Percentiles rank a stretch among this genome's conserved stretches.
These are phyloP conservation scores for Myiagra hebetior DNA, from an alignment of 2,113 vertebrate species.

Conservation along the genomic window DNA sequence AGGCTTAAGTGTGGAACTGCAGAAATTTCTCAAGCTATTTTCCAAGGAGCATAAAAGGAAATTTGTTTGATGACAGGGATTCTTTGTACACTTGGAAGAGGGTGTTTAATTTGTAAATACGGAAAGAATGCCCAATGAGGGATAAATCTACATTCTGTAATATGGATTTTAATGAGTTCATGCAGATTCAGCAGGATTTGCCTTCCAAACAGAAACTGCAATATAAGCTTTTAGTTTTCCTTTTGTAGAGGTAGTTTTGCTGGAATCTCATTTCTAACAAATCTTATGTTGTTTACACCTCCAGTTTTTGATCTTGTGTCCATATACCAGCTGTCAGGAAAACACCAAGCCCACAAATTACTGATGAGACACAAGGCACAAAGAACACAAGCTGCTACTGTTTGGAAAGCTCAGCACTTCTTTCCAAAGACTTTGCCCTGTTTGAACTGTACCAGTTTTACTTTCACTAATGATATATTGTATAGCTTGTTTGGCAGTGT, in stretches of 20 bases:
- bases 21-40: neutral
- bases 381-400: neutral
- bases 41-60: neutral
- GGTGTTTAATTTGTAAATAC: neutral
- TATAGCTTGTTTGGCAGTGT: neutral
- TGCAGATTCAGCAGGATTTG: neutral
- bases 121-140: neutral
- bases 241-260: neutral
- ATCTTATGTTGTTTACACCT: neutral
- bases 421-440: neutral
- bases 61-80: neutral
- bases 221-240: neutral
- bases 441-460: neutral
- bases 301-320: neutral
- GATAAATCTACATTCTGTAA: neutral
- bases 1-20: neutral
- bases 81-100: neutral
- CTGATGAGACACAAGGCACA: neutral
- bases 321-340: neutral
- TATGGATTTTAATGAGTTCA: neutral
- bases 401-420: slow-evolving; percentile 5
- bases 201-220: neutral
- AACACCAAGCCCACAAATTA: neutral
- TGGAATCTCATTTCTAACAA: neutral
- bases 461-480: neutral